These are phyloP conservation scores for Volucella inflata DNA, from an alignment of 2,888 invertebrate species.

Conservation along the genomic window DNA sequence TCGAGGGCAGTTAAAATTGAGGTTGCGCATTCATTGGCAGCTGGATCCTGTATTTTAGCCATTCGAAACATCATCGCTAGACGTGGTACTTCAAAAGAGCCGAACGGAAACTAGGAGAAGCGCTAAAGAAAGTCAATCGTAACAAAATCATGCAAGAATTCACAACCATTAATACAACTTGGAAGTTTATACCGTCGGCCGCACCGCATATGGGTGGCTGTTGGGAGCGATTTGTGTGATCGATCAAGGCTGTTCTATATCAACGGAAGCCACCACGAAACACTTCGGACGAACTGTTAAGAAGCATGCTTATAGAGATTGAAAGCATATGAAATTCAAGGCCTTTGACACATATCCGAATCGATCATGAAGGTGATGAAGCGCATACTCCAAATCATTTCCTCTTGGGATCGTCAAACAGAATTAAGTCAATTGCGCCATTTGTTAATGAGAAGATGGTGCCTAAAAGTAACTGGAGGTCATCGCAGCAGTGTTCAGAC, in stretches of 20 bases:
- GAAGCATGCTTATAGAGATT: not conserved
- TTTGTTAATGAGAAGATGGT: too few species aligned
- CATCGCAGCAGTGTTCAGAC: too few species aligned
- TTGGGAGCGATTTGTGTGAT: too few species aligned
- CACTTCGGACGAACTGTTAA: not conserved
- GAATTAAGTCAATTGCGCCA: too few species aligned
- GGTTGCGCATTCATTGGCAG: conserved; percentile 38
- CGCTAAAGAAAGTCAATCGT: conserved; percentile 26
- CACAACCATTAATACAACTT: too few species aligned
- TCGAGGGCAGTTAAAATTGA: conserved; percentile 47
- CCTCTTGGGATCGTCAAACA: too few species aligned
- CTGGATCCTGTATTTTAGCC: conserved; percentile 40
- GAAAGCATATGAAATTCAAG: conserved; percentile 2
- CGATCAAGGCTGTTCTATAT: too few species aligned
- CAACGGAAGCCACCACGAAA: conserved; percentile 5
- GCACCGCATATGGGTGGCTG: not conserved
- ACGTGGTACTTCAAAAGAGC: conserved; percentile 59
- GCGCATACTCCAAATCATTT: too few species aligned
- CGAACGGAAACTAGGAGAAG: conserved; percentile 53
- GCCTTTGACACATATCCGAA: too few species aligned
- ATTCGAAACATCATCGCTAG: conserved; percentile 12
- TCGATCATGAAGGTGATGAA: too few species aligned
- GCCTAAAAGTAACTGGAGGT: too few species aligned
- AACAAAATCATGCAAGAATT: too few species aligned
- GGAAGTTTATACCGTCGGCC: not conserved